Conservation (phyloP, 2,113 vertebrate species). For the Hemiscyllium ocellatum region DNA sequence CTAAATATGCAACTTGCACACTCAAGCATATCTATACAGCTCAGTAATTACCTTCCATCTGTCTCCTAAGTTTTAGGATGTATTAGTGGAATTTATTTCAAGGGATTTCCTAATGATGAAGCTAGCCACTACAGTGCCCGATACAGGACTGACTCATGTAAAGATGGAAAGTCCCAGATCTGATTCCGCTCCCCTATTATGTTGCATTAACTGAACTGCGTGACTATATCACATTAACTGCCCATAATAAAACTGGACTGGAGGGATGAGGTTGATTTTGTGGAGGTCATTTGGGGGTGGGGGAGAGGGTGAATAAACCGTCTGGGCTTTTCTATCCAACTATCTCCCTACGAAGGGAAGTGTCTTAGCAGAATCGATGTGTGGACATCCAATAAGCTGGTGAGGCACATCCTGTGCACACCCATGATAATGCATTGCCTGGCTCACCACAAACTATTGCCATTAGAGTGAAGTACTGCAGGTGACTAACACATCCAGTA, state of each 20-base stretch:
- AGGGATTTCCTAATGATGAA: not conserved
- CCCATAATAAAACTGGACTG: not conserved
- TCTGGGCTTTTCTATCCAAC: not conserved
- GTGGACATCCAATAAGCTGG: not conserved
- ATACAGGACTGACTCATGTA: not conserved
- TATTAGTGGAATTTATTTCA: not conserved
- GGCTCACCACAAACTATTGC: not conserved
- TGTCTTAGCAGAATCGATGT: not conserved
- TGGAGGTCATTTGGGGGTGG: no score
- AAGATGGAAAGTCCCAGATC: slow-evolving; percentile 1
- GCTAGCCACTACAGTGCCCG: not conserved
- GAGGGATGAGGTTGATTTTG: not conserved
- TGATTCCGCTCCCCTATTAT: not conserved
- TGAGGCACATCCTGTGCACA: not conserved
- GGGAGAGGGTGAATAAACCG: not conserved
- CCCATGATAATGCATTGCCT: not conserved
- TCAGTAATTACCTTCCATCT: not conserved
- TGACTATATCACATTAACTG: not conserved
- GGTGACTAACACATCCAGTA: not conserved
- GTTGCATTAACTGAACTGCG: not conserved
- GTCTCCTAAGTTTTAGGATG: not conserved
- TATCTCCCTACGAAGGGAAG: not conserved
- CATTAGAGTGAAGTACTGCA: not conserved
- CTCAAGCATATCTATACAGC: not conserved
- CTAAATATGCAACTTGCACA: not conserved